Evolutionary conservation across 2,888 invertebrate genomes (phyloP).

Genomic region (Hydroisotoma schaefferi): DNA sequence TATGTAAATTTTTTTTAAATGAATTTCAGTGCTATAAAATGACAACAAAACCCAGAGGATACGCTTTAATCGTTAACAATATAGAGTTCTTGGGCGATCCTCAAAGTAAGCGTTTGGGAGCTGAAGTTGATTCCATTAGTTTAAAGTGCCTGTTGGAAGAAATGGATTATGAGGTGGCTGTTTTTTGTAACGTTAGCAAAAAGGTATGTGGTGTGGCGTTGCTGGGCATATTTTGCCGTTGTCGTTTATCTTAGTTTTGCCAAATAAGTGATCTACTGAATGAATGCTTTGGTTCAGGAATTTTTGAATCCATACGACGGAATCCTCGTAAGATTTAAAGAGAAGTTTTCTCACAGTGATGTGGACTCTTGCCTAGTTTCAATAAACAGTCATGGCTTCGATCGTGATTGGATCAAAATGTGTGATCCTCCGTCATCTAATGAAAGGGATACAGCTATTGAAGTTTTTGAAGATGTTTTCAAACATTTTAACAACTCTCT

Average conservation of each 20-base stretch:
- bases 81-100: slow-evolving; percentile 17
- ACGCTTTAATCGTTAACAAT: slow-evolving; percentile 24
- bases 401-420: slow-evolving; percentile 11
- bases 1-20: background rate
- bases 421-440: slow-evolving; percentile 17
- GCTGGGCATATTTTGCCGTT: background rate
- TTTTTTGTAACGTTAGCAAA: slow-evolving; percentile 20
- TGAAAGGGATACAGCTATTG: slow-evolving; percentile 17
- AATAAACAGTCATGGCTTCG: slow-evolving; percentile 37
- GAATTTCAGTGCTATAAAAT: slow-evolving; percentile 17
- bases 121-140: slow-evolving; percentile 15
- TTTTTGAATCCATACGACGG: slow-evolving; percentile 12
- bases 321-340: slow-evolving; percentile 20
- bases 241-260: background rate
- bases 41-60: slow-evolving; percentile 14
- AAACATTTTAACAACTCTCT: slow-evolving; percentile 38
- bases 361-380: slow-evolving; percentile 37
- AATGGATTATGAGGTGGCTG: slow-evolving; percentile 26
- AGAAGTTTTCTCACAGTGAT: slow-evolving; percentile 1
- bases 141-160: slow-evolving; percentile 17
- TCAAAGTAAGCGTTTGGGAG: slow-evolving; percentile 16
- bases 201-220: slow-evolving; percentile 7
- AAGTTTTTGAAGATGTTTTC: slow-evolving; percentile 32
- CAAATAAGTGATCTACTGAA: background rate
- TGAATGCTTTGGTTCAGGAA: background rate